Evolutionary conservation across 2,113 vertebrate genomes (phyloP), one percentile per base, ranked within the genome.

Genomic region (Myiopsitta monachus): DNA sequence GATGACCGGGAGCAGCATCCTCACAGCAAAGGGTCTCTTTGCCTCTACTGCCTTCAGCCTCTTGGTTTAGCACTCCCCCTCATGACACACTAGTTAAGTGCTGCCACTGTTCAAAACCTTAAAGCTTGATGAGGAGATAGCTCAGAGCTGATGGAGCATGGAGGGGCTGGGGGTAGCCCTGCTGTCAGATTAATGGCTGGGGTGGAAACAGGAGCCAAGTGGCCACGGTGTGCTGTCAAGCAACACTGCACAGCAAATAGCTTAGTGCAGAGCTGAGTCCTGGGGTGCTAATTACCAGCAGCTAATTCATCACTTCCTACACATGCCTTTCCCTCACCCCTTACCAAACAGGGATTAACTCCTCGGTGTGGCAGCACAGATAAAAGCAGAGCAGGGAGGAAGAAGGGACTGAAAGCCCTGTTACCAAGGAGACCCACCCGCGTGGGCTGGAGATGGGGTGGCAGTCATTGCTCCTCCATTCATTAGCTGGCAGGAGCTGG

Each of bases 401-500:
- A 92, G 88, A 67, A 94, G 70, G 22, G 28, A 51, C 75, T 86
- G 72, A 95, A 81, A 95, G 67, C 83, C 66, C 66, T 44, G 96
- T 97, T 97, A 63, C 96, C 96, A 96, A 68, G 97, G 97, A 92
- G 95, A 97, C 94, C 67, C 84, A 95, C 66, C 84, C 16, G 57
- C 19, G 76, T 95, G 95, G 96, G 95, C 83, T 46, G 6, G 96
- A 90, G 91, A 85, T 84, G 47, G 83, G 91, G 95, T 93, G 97
- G 97, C 97, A 98, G 97, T 97, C 97, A 97, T 94, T 97, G 83
- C 90, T 96, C 66, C 91, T 93, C 68, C 36, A 16, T 68, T 92
- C 4, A 3, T 73, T 54, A 80, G 69, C 85, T 72, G 79, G 54
- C 88, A 88, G 82, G 84, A 82, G 28, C 67, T 68, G 44, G 41